Evolutionary conservation across 2,888 invertebrate genomes (phyloP), one percentile per base, ranked within the genome.

Genomic region (Tipula helvola): DNA sequence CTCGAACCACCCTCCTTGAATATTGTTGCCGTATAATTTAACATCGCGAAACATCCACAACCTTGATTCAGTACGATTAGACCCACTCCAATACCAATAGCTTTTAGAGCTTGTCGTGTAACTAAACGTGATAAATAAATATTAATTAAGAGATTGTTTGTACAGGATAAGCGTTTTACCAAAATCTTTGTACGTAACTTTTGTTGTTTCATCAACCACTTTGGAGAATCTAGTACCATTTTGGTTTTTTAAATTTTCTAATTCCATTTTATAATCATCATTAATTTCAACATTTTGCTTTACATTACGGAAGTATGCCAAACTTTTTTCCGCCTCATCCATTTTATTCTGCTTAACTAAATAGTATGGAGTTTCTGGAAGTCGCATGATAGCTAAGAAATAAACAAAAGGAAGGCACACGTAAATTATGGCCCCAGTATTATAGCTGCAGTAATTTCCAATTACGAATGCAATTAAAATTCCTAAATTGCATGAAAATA

Each of bases 21-120:
- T 16, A 92, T 91, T 3, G 89, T 88, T 0, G 91, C 91, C 4
- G 91, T 90, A 42, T 91, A 91, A 87, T 90, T 91, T 8, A 91
- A 86, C 90, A 91, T 89, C 3, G 90, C 91, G 86, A 91, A 91
- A 87, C 90, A 90, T 16, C 91, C 91, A 87, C 90, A 90, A 41
- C 90, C 88, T 87, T 91, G 91, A 88, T 91, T 91, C 12, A 90
- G 86, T 0, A 88, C 87, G 88, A 91, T 88, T 10, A 91, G 88
- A 0, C 88, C 90, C 3, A 90, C 87, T 3, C 91, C 90, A 86
- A 91, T 90, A 0, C 89, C 13, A 16, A 90, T 88, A 0, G 90
- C 90, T 83, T 84, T 84, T 39, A 84, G 3, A n/a, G 84, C 84
- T 84, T 13, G 36, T 84, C 39, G 4, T 84, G 39, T 36, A 16